phyloP scores from a whole-genome alignment of 2,797 vertebrate genomes.

The Somateria mollissima region DNA sequence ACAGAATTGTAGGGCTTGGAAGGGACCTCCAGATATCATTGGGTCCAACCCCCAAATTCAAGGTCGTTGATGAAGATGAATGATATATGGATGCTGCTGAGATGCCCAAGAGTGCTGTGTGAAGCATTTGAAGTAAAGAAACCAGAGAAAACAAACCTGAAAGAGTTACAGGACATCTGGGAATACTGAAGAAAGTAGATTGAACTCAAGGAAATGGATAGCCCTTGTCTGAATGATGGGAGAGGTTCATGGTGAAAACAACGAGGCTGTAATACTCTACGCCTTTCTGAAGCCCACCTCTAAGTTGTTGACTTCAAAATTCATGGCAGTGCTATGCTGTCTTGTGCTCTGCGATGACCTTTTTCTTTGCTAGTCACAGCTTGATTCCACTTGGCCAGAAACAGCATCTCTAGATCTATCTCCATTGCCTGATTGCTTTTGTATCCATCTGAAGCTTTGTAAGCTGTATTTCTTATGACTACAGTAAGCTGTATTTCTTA shows the following conservation, averaged over 20 bases:
- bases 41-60: no score
- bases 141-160: not conserved
- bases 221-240: not conserved
- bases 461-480: not conserved
- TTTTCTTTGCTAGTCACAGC: not conserved
- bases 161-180: not conserved
- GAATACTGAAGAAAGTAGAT: not conserved
- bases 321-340: not conserved
- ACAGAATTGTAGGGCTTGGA: no score
- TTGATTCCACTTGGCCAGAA: not conserved
- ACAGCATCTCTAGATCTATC: not conserved
- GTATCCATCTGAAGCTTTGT: not conserved
- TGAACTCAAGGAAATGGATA: not conserved
- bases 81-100: not conserved
- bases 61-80: no score
- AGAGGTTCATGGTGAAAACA: not conserved
- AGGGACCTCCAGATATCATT: no score
- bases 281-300: not conserved
- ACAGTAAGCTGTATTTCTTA: not conserved
- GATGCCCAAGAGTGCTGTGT: not conserved
- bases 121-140: not conserved
- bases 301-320: not conserved
- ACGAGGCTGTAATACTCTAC: not conserved
- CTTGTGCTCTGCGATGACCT: not conserved
- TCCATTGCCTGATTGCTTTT: not conserved